phyloP scores from a whole-genome alignment of 2,113 vertebrate genomes.

The Peromyscus californicus region DNA sequence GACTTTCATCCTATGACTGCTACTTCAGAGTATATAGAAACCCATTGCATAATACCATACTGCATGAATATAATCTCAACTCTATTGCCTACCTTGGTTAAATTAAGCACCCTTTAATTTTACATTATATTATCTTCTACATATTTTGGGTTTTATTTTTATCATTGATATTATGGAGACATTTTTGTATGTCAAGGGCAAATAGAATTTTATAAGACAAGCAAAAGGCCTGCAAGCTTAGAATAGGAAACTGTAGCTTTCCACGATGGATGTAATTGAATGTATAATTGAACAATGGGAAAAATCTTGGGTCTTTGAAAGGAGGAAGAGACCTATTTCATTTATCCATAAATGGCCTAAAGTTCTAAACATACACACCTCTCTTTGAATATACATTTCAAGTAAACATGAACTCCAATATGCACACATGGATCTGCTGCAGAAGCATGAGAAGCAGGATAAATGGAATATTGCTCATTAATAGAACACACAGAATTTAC shows the following conservation, averaged over 20 bases:
- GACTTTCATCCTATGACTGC: background rate
- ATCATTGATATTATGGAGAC: background rate
- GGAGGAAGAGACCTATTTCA: background rate
- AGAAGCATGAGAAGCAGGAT: background rate
- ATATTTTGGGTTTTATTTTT: background rate
- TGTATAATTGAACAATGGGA: background rate
- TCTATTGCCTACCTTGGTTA: background rate
- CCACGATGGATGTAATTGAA: background rate
- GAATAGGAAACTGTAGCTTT: too few relatives aligned
- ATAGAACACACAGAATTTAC: background rate
- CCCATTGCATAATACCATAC: background rate
- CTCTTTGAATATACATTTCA: background rate
- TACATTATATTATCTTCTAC: background rate
- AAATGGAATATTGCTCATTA: background rate
- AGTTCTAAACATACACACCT: background rate
- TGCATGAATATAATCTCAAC: background rate
- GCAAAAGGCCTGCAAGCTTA: background rate
- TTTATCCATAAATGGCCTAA: background rate
- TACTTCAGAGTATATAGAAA: conserved; percentile 21
- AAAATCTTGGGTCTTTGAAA: background rate
- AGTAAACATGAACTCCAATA: background rate
- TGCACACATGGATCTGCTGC: too few relatives aligned
- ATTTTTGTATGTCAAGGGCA: background rate
- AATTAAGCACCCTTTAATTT: conserved; percentile 27
- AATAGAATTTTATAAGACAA: background rate